Base-by-base conservation (phyloP, 2,888 invertebrate species). In the Acleris emargana region DNA sequence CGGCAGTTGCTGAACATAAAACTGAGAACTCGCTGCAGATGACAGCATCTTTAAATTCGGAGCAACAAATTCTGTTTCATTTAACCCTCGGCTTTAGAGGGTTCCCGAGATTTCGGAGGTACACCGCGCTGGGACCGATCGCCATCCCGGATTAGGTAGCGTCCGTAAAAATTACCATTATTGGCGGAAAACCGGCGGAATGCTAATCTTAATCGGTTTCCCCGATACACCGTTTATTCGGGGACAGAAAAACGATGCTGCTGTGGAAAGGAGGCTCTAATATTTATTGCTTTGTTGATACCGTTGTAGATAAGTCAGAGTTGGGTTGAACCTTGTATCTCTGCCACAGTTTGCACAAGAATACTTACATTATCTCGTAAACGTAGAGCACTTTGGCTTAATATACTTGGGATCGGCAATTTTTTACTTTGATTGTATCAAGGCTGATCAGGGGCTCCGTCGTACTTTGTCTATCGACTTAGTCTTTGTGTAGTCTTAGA, bases 131-230 rank as follows among this genome's bases (percentile, higher is more conserved):
- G 1, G 45, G 57, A n/a, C n/a, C 45, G 25, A 57, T 45, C 43
- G 45, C 17, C 22, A 20, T 9, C 54, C 25, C 45, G 57, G 57
- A 57, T 57, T 57, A 57, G 25, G 25, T 20, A 11, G 11, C 45
- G 57, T 45, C 55, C 43, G 45, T 57, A 57, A 57, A 57, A 57
- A 57, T 57, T 57, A 57, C 57, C 57, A 57, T 57, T 57, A 57
- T 57, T 45, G 57, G 57, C 45, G 45, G 57, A 45, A 55, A 57
- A 57, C 45, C 57, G 43, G 57, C 57, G 25, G 20, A 57, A 57
- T 45, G 57, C 43, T 57, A 45, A 57, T 55, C 57, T 22, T 43
- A 22, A 57, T 57, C 45, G 45, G 57, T 57, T 57, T 57, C 25
- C 43, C 45, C 57, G 25, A 57, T 57, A 57, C 43, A 42, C 42